phyloP scores from a whole-genome alignment of 2,797 vertebrate genomes.

The Manis crassicaudata region DNA sequence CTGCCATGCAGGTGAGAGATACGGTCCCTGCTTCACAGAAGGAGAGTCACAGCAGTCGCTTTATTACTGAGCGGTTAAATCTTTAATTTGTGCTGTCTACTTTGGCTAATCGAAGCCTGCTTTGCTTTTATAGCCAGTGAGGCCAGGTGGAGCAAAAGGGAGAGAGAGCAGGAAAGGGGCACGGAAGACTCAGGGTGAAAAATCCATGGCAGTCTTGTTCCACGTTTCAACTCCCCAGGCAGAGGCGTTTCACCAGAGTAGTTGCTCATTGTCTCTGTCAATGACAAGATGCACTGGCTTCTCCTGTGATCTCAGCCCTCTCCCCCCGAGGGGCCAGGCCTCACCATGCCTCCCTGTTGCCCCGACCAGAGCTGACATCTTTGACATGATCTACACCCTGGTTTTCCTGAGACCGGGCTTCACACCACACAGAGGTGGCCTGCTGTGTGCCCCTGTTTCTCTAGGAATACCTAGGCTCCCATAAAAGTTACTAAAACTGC shows the following conservation, averaged over 20 bases:
- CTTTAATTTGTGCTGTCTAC: background rate
- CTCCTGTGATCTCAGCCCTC: background rate
- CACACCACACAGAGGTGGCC: background rate
- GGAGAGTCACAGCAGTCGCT: background rate
- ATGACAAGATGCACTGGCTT: background rate
- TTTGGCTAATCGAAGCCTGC: background rate
- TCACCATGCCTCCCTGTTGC: fast-evolving
- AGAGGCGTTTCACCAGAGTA: background rate
- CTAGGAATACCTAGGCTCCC: no score
- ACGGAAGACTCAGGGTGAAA: background rate
- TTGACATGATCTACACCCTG: fast-evolving
- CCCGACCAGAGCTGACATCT: fast-evolving
- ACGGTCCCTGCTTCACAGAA: background rate
- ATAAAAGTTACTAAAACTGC: background rate
- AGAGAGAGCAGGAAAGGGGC: background rate
- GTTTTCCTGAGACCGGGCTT: background rate
- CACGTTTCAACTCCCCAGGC: background rate
- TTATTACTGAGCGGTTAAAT: background rate
- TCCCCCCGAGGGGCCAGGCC: background rate
- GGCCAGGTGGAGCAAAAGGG: background rate
- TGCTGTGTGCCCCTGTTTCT: background rate
- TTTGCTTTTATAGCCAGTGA: background rate
- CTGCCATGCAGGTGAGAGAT: background rate
- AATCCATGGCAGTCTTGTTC: background rate
- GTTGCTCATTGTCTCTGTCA: background rate